Conservation (phyloP, 2,113 vertebrate species). For the Bufo bufo region DNA sequence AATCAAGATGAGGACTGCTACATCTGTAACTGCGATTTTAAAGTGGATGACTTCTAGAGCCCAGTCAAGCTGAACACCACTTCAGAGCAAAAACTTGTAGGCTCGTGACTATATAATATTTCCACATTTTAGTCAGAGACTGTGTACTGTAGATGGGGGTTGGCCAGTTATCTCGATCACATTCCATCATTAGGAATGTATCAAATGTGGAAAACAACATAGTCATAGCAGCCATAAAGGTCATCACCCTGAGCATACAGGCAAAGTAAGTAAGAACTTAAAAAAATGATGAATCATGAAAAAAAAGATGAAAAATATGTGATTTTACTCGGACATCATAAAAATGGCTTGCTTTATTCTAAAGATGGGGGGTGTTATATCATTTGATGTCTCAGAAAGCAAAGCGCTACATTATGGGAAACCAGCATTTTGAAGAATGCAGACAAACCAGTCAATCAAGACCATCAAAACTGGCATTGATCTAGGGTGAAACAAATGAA, state of each 20-base stretch:
- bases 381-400: not conserved
- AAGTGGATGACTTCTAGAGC: slow-evolving; percentile 19
- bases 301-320: not conserved
- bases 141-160: not conserved
- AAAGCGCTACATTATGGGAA: not conserved
- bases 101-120: not conserved
- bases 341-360: not conserved
- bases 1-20: too few species aligned
- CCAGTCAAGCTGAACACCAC: not conserved
- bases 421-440: slow-evolving; percentile 16
- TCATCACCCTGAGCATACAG: not conserved
- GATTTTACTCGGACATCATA: not conserved
- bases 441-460: slow-evolving; percentile 23
- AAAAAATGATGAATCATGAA: not conserved
- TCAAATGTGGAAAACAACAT: not conserved
- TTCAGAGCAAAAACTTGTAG: not conserved
- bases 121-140: not conserved
- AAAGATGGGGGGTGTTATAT: not conserved
- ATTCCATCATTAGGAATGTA: not conserved
- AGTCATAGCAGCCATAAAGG: not conserved
- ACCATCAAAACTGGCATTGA: slow-evolving; percentile 12
- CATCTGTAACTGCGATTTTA: not conserved
- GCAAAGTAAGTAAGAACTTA: not conserved
- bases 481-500: not conserved
- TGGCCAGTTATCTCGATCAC: not conserved